Percentiles rank a stretch among this genome's conserved stretches.
These are phyloP conservation scores for Anguilla pacifica DNA, from an alignment of 2,797 vertebrate species.

Conservation along the genomic window DNA sequence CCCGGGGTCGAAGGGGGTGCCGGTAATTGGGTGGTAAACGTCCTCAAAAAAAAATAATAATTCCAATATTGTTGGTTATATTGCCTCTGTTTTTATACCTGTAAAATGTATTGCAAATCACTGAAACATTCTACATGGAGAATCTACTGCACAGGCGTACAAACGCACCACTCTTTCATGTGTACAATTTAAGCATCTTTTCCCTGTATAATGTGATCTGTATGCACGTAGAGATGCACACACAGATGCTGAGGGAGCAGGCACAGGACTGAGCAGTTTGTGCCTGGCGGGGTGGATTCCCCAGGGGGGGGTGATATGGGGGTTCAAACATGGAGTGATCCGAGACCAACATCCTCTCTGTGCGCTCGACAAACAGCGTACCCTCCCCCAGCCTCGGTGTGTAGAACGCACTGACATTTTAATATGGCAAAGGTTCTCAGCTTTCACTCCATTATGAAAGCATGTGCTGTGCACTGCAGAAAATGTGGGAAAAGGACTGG, in stretches of 20 bases:
- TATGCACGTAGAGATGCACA: background rate
- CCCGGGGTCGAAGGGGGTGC: background rate
- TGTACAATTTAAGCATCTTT: too few species aligned
- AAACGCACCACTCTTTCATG: background rate
- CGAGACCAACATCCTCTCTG: background rate
- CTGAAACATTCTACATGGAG: background rate
- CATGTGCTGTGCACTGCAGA: background rate
- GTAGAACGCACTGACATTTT: background rate
- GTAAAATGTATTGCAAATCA: background rate
- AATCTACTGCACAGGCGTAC: background rate
- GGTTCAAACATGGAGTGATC: slow-evolving; percentile 6
- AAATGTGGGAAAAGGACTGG: background rate
- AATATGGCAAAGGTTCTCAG: background rate
- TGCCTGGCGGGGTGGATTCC: background rate
- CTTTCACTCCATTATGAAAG: background rate
- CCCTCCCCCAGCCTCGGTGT: background rate
- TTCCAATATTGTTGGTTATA: background rate
- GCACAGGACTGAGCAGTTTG: background rate
- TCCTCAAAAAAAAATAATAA: background rate
- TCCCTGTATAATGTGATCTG: background rate
- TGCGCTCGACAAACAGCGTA: background rate
- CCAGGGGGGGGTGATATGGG: background rate
- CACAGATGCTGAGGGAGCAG: background rate
- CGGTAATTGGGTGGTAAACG: background rate
- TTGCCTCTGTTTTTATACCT: background rate